Evolutionary conservation across 2,888 invertebrate species (phyloP).

Genomic region (Apamea anceps): DNA sequence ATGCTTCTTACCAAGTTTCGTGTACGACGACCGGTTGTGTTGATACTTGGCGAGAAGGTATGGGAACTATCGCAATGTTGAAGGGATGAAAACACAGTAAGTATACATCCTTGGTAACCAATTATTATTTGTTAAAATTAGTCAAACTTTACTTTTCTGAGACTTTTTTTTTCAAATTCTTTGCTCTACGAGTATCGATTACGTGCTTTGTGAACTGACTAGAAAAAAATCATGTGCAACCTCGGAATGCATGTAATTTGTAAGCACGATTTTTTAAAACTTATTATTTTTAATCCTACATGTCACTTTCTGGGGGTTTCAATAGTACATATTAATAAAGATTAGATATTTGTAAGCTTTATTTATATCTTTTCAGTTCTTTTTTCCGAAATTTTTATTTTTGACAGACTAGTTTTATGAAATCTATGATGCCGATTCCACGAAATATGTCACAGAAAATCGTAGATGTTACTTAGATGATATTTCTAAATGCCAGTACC

Average conservation of each 20-base stretch:
- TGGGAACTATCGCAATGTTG: background rate
- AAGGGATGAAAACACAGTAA: background rate
- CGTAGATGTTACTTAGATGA: background rate
- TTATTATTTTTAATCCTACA: no score
- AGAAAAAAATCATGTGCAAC: background rate
- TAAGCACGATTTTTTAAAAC: no score
- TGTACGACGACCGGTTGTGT: constrained; percentile 67
- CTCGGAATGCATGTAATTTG: background rate
- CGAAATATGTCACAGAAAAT: background rate
- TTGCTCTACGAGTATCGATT: background rate
- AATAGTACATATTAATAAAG: background rate
- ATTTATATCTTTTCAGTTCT: background rate
- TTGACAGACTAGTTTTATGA: no score
- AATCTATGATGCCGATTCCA: background rate
- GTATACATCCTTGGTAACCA: background rate
- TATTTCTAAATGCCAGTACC: constrained; percentile 62
- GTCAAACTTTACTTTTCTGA: background rate
- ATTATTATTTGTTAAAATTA: background rate
- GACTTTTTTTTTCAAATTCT: background rate
- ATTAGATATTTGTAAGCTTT: background rate
- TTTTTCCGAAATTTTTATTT: background rate
- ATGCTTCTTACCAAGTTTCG: constrained; percentile 88
- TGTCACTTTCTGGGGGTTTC: background rate
- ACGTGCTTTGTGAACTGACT: background rate
- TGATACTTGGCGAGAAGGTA: constrained; percentile 70